Evolutionary conservation across 1,140 invertebrate genomes (phyloP).

Genomic region (Doryteuthis pealeii): DNA sequence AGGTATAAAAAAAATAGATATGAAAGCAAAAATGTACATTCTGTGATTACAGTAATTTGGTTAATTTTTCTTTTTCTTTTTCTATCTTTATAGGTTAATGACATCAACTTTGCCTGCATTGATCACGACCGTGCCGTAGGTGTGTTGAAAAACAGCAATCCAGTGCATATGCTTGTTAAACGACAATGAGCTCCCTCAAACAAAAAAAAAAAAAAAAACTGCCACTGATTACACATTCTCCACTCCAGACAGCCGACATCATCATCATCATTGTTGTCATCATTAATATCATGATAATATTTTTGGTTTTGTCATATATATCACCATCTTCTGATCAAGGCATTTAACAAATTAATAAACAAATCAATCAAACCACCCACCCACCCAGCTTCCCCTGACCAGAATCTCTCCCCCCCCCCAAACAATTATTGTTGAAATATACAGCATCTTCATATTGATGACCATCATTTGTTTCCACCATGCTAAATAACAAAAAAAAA

Average conservation of each 20-base stretch:
- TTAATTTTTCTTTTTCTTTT: too few species aligned
- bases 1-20: too few species aligned
- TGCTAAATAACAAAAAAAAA: too few species aligned
- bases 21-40: too few species aligned
- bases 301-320: neutral
- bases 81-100: constrained; percentile 41
- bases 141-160: constrained; percentile 37
- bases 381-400: too few species aligned
- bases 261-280: neutral
- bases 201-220: neutral
- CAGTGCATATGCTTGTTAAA: constrained; percentile 35
- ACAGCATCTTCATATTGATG: too few species aligned
- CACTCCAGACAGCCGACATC: neutral
- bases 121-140: constrained; percentile 44
- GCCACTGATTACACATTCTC: neutral
- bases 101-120: constrained; percentile 44
- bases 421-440: too few species aligned
- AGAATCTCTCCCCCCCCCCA: too few species aligned
- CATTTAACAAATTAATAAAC: neutral
- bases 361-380: too few species aligned
- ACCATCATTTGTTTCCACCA: too few species aligned
- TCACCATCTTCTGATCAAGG: neutral
- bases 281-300: neutral
- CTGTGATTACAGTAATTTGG: too few species aligned
- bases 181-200: neutral